phyloP scores from a whole-genome alignment of 2,888 invertebrate species.

The Erebia ligea region DNA sequence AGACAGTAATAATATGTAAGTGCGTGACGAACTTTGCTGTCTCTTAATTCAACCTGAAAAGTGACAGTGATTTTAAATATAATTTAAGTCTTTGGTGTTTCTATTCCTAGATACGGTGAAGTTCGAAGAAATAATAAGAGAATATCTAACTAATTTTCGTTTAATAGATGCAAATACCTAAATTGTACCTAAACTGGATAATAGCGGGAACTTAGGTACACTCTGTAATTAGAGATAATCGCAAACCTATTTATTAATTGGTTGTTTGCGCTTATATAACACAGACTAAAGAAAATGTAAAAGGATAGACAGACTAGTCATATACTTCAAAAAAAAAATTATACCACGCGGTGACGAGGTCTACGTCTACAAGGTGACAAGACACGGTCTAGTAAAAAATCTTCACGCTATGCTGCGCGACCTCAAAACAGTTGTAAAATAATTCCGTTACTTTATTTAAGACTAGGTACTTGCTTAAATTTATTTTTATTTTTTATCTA shows the following conservation, averaged over 20 bases:
- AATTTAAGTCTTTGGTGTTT: no score
- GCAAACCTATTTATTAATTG: slow-evolving; percentile 55
- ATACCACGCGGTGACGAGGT: not conserved
- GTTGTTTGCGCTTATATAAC: not conserved
- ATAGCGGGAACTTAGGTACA: slow-evolving; percentile 25
- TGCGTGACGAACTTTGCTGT: no score
- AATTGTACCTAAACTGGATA: slow-evolving; percentile 21
- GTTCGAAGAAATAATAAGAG: not conserved
- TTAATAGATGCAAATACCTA: slow-evolving; percentile 11
- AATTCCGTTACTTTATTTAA: no score
- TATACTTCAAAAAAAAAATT: not conserved
- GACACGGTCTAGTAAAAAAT: no score
- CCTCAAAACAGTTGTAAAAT: no score
- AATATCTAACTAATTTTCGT: not conserved
- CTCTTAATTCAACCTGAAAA: no score
- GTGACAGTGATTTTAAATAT: no score
- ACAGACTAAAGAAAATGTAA: not conserved
- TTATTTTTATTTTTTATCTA: no score
- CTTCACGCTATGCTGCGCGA: no score
- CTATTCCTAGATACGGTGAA: not conserved
- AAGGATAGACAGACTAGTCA: not conserved
- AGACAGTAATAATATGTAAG: not conserved
- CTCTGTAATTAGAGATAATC: slow-evolving; percentile 42
- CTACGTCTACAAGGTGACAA: no score
- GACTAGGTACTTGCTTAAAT: no score